A percentile compares a stretch with the other conserved stretches of the same genome.
phyloP scores from a whole-genome alignment of 2,797 vertebrate genomes.

The Threskiornis aethiopicus region DNA sequence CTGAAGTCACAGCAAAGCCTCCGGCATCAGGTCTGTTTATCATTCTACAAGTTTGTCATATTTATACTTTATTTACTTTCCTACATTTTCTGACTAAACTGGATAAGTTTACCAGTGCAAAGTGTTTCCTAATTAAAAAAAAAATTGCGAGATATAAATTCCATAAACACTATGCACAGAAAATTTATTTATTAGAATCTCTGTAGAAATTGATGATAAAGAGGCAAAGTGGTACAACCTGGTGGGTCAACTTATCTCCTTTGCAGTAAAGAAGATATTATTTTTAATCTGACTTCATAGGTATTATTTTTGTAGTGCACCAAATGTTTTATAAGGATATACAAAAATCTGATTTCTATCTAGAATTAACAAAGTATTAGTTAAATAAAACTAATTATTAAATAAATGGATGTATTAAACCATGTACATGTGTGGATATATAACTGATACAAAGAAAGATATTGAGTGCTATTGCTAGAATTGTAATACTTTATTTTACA shows the following conservation, averaged over 20 bases:
- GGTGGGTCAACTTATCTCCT: not conserved
- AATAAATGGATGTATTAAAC: not conserved
- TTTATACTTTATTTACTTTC: not conserved
- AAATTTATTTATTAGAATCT: not conserved
- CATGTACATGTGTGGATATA: not conserved
- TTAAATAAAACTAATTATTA: not conserved
- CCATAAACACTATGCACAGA: not conserved
- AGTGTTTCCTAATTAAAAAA: not conserved
- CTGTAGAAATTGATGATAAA: not conserved
- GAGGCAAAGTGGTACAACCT: not conserved
- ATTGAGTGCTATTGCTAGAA: not conserved
- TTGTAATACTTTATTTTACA: not conserved
- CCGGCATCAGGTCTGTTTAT: not conserved
- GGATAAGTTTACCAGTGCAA: not conserved
- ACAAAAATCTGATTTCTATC: not conserved
- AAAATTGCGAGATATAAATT: not conserved
- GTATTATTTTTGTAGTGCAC: not conserved
- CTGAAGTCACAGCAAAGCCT: not conserved
- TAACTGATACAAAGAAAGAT: not conserved
- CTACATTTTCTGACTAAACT: not conserved
- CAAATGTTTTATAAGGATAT: not conserved
- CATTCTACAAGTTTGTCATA: not conserved
- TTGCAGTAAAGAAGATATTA: not conserved
- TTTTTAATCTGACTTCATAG: not conserved
- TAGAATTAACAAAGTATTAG: not conserved